A percentile compares a stretch with the other conserved stretches of the same genome.
Conservation (phyloP, 2,888 invertebrate species). For the Strigamia crassipes region DNA sequence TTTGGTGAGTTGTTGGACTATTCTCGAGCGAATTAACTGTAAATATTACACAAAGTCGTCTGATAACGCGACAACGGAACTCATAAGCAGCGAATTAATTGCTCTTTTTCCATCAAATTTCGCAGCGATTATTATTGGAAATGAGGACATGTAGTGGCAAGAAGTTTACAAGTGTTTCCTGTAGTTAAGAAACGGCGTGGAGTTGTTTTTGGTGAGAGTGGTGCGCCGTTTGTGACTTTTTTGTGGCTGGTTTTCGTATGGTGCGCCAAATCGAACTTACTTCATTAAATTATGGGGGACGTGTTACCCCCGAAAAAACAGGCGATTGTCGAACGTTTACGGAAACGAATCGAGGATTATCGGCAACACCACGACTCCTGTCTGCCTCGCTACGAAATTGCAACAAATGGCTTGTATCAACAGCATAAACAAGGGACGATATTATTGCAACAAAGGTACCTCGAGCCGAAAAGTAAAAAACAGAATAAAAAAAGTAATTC, state of each 20-base stretch:
- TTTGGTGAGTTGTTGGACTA: not conserved
- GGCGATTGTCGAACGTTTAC: constrained; percentile 81
- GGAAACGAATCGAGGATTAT: constrained; percentile 84
- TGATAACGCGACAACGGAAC: not conserved
- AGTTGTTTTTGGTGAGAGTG: not conserved
- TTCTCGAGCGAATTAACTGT: not conserved
- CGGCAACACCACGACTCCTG: constrained; percentile 82
- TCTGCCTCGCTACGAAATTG: constrained; percentile 84
- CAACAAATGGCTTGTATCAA: constrained; percentile 83
- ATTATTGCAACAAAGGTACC: constrained; percentile 82
- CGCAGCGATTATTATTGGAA: not conserved
- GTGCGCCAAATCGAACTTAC: constrained; percentile 19
- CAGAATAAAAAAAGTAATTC: constrained; percentile 72
- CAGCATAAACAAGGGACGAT: constrained; percentile 88
- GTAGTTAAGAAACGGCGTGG: not conserved
- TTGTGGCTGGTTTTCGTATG: constrained; percentile 19
- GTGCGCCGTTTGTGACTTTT: constrained; percentile 8
- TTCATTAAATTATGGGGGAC: constrained; percentile 58
- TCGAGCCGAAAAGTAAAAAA: constrained; percentile 87
- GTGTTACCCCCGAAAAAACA: constrained; percentile 60
- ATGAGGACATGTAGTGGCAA: not conserved
- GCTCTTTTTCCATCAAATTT: not conserved
- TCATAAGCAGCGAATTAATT: not conserved
- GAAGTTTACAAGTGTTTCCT: constrained; percentile 2
- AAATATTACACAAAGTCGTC: not conserved